Evolutionary conservation across 1,140 invertebrate species (phyloP).

Genomic region (Procambarus clarkii): DNA sequence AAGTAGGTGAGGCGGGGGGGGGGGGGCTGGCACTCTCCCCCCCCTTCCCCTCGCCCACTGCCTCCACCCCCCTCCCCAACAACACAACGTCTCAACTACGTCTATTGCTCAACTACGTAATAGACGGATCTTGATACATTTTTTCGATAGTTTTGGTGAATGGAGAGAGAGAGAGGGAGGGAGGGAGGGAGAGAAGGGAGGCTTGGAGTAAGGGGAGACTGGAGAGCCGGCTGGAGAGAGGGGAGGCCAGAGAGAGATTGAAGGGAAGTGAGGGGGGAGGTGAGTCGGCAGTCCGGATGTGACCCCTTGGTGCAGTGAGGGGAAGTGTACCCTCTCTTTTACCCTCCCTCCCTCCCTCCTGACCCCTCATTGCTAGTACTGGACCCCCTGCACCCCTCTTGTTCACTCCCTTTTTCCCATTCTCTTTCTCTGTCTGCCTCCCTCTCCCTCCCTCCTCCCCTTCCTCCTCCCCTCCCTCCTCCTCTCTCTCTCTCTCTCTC

Average conservation of each 20-base stretch:
- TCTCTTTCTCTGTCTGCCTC: neutral
- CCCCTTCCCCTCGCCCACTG: too few relatives aligned
- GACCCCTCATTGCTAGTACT: neutral
- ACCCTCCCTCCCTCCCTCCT: neutral
- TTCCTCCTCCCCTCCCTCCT: too few relatives aligned
- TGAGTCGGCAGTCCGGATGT: slow-evolving; percentile 27
- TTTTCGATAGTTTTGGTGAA: neutral
- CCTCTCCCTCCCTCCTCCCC: neutral
- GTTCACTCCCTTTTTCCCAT: neutral
- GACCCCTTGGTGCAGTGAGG: slow-evolving; percentile 20
- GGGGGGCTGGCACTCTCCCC: neutral
- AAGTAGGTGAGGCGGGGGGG: slow-evolving; percentile 7
- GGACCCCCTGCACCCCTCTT: neutral
- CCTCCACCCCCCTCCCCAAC: neutral
- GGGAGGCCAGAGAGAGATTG: too few relatives aligned
- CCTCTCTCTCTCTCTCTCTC: too few relatives aligned
- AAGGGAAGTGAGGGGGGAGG: neutral
- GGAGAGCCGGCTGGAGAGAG: too few relatives aligned
- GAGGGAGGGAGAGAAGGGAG: too few relatives aligned
- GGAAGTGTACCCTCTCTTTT: slow-evolving; percentile 14
- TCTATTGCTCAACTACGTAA: too few relatives aligned
- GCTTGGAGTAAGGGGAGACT: too few relatives aligned
- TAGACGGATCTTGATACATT: too few relatives aligned
- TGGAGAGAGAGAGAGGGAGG: neutral
- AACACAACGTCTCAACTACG: neutral